Evolutionary conservation across 2,888 invertebrate genomes (phyloP).

Genomic region (Melieria omissa): DNA sequence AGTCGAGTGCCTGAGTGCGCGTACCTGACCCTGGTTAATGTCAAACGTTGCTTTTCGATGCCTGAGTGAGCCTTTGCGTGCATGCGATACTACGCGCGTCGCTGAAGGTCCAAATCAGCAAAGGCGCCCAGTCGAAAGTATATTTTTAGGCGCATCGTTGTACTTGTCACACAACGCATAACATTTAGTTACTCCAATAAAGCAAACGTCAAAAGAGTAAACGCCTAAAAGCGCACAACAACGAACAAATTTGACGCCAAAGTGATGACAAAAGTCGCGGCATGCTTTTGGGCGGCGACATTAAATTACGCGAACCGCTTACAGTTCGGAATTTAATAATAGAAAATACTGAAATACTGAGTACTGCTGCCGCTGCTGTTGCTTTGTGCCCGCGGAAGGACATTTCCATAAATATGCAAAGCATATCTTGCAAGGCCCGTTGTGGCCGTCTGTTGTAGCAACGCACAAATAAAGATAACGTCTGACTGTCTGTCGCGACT

Average conservation of each 20-base stretch:
- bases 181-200: not conserved
- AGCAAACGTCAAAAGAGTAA: not conserved
- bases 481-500: not conserved
- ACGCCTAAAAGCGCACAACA: not conserved
- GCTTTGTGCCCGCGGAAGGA: too few species aligned
- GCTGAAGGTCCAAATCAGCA: too few species aligned
- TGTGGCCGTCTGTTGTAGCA: too few species aligned
- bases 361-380: too few species aligned
- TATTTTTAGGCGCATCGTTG: not conserved
- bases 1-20: constrained; percentile 3
- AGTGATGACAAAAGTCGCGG: not conserved
- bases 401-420: constrained; percentile 21
- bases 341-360: too few species aligned
- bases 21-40: constrained; percentile 39
- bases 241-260: not conserved
- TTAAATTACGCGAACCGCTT: too few species aligned
- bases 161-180: not conserved
- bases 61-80: not conserved
- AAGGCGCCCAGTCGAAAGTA: not conserved
- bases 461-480: too few species aligned
- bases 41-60: constrained; percentile 7
- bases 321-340: too few species aligned
- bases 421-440: constrained; percentile 6
- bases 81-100: not conserved
- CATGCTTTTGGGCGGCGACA: constrained; percentile 1